Percentiles rank a stretch among this genome's conserved stretches.
Conservation (phyloP, 2,113 vertebrate species). For the Passer domesticus region DNA sequence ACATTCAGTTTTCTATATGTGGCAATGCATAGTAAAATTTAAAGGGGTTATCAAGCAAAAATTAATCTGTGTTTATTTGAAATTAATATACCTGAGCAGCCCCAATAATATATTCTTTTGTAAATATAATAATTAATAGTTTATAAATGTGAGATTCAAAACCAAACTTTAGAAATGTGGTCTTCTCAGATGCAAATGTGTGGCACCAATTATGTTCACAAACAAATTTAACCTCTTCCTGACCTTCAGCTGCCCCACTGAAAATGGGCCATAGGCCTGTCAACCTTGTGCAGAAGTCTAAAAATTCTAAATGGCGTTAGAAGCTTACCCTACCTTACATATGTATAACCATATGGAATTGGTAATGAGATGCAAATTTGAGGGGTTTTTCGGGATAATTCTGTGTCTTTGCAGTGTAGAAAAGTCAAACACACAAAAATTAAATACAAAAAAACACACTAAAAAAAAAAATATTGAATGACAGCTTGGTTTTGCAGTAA, state of each 20-base stretch:
- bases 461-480: background rate
- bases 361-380: background rate
- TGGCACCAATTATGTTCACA: background rate
- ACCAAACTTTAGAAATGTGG: background rate
- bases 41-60: background rate
- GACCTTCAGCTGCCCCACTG: background rate
- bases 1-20: background rate
- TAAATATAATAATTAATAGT: background rate
- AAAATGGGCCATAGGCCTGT: background rate
- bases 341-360: background rate
- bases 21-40: background rate
- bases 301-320: background rate
- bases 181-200: background rate
- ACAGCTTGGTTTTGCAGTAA: background rate
- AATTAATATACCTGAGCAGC: background rate
- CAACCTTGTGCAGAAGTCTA: background rate
- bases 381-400: background rate
- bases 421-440: background rate
- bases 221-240: background rate
- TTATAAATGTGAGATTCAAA: background rate
- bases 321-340: background rate
- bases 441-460: background rate
- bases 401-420: background rate
- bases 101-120: background rate
- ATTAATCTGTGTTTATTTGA: background rate